A percentile compares a stretch with the other conserved stretches of the same genome.
phyloP scores from a whole-genome alignment of 1,140 invertebrate species.

The Plectrocnemia conspersa region DNA sequence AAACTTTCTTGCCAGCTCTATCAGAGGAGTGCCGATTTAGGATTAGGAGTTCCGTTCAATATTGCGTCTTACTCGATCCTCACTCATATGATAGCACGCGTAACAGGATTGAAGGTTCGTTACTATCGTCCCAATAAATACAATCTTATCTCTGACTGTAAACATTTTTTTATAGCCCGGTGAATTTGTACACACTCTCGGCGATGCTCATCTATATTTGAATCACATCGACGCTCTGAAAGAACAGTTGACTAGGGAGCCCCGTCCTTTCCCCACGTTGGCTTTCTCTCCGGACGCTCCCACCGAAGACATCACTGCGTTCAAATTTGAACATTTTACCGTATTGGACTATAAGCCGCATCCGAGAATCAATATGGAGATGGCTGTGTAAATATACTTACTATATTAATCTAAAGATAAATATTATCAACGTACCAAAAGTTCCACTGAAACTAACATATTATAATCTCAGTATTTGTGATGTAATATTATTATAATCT shows the following conservation, averaged over 20 bases:
- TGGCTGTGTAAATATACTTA: conserved; percentile 80
- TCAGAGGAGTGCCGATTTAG: conserved; percentile 97
- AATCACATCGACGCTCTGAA: conserved; percentile 87
- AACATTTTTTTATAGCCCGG: conserved; percentile 64
- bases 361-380: conserved; percentile 89
- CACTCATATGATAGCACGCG: conserved; percentile 94
- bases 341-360: conserved; percentile 86
- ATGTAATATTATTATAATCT: too few relatives aligned
- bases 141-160: background rate
- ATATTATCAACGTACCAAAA: background rate
- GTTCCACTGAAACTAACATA: background rate
- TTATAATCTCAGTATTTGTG: background rate
- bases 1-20: conserved; percentile 88
- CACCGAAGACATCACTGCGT: conserved; percentile 78
- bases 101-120: conserved; percentile 75
- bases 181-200: conserved; percentile 94
- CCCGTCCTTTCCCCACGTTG: conserved; percentile 80
- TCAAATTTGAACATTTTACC: conserved; percentile 84
- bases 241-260: conserved; percentile 76
- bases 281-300: conserved; percentile 44
- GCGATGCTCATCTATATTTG: conserved; percentile 94
- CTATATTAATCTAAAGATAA: background rate
- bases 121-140: conserved; percentile 8
- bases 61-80: conserved; percentile 95
- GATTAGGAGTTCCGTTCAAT: conserved; percentile 97